phyloP scores from a whole-genome alignment of 2,113 vertebrate species.

The Falcunculus frontatus region DNA sequence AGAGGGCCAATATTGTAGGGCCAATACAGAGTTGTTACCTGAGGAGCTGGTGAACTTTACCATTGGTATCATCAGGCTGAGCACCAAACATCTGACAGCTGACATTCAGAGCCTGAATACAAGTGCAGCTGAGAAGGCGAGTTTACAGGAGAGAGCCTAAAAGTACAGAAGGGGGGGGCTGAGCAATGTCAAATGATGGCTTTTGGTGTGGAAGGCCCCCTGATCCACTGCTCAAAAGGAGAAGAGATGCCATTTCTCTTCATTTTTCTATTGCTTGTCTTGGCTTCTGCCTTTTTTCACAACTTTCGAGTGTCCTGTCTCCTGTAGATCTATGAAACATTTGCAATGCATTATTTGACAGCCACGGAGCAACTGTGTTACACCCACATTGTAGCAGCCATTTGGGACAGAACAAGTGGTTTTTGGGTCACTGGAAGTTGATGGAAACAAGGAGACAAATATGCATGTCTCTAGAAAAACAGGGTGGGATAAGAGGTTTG shows the following conservation, averaged over 20 bases:
- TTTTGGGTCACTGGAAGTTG: neutral
- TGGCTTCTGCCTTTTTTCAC: neutral
- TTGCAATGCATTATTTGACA: neutral
- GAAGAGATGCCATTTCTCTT: neutral
- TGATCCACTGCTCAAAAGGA: neutral
- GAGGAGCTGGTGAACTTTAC: neutral
- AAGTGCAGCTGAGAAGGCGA: neutral
- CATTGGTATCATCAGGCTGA: neutral
- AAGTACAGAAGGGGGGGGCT: neutral
- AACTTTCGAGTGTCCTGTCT: neutral
- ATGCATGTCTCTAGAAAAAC: neutral
- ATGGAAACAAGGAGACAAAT: neutral
- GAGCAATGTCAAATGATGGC: neutral
- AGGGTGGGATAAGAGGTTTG: neutral
- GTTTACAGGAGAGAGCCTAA: neutral
- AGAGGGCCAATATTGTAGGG: neutral
- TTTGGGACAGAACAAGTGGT: neutral
- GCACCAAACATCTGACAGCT: neutral
- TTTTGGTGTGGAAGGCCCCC: neutral
- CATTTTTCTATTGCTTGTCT: neutral
- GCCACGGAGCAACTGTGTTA: rapidly evolving
- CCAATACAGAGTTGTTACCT: neutral
- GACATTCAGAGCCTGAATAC: neutral
- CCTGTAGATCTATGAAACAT: neutral
- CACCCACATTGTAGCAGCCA: neutral